Conservation (phyloP, 2,113 vertebrate species). For the Lophotis ruficrista region DNA sequence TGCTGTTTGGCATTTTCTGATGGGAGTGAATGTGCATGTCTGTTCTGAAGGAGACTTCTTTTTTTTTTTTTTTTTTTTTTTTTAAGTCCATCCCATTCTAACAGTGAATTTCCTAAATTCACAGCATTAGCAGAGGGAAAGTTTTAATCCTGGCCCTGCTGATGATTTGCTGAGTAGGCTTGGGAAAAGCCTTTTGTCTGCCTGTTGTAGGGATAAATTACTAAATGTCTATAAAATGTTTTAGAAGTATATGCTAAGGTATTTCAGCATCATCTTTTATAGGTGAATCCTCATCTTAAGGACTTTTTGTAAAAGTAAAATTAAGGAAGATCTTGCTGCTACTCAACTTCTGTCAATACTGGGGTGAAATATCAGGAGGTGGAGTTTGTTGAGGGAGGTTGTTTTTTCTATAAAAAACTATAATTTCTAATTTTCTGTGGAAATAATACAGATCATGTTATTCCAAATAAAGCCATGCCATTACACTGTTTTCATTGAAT, state of each 20-base stretch:
- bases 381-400: neutral
- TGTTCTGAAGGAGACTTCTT: neutral
- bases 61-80: neutral
- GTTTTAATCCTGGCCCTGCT: neutral
- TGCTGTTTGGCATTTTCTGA: neutral
- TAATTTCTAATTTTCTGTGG: neutral
- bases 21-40: neutral
- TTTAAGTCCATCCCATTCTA: neutral
- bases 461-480: neutral
- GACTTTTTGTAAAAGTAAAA: neutral
- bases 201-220: neutral
- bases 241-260: neutral
- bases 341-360: neutral
- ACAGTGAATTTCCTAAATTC: neutral
- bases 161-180: neutral
- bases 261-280: neutral
- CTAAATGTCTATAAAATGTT: neutral
- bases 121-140: neutral
- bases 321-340: neutral
- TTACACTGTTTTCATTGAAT: neutral
- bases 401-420: neutral
- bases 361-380: neutral
- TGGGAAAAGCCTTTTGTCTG: neutral
- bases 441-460: neutral
- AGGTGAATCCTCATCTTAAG: neutral